These are phyloP conservation scores for Arothron firmamentum DNA, from an alignment of 2,113 vertebrate species.

Conservation along the genomic window DNA sequence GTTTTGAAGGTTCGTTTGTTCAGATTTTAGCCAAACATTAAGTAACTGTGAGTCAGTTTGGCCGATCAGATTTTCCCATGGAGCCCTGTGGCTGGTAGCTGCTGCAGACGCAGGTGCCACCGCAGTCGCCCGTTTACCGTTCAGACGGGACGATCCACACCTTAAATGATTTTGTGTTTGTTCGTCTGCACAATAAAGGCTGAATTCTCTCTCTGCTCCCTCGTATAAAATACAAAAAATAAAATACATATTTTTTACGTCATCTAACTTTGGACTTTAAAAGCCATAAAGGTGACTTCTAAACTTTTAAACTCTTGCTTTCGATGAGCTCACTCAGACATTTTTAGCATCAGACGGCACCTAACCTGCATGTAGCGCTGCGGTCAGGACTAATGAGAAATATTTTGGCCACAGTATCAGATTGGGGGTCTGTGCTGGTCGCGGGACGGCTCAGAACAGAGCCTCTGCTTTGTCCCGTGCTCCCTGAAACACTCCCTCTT, in stretches of 20 bases:
- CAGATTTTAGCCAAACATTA: conserved; percentile 17
- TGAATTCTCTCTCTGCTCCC: too few relatives aligned
- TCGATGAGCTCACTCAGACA: conserved; percentile 30
- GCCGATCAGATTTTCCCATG: neutral
- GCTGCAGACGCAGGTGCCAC: neutral
- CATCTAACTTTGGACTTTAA: too few relatives aligned
- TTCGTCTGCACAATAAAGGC: too few relatives aligned
- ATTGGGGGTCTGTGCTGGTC: conserved; percentile 32
- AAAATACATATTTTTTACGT: too few relatives aligned
- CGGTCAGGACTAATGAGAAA: conserved; percentile 61
- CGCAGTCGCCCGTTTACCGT: neutral
- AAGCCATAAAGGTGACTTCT: too few relatives aligned
- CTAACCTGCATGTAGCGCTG: conserved; percentile 37
- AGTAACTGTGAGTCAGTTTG: neutral
- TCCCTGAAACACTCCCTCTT: conserved; percentile 52
- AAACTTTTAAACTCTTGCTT: neutral
- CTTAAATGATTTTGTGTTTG: too few relatives aligned
- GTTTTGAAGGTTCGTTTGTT: conserved; percentile 9
- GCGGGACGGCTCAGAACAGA: conserved; percentile 57
- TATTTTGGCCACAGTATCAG: conserved; percentile 66
- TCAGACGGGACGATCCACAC: too few relatives aligned
- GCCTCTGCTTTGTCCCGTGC: conserved; percentile 61
- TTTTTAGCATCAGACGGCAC: conserved; percentile 31
- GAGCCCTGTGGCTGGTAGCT: neutral
- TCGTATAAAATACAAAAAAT: too few relatives aligned